Evolutionary conservation across 2,113 vertebrate species (phyloP).

Genomic region (Globicephala melas): DNA sequence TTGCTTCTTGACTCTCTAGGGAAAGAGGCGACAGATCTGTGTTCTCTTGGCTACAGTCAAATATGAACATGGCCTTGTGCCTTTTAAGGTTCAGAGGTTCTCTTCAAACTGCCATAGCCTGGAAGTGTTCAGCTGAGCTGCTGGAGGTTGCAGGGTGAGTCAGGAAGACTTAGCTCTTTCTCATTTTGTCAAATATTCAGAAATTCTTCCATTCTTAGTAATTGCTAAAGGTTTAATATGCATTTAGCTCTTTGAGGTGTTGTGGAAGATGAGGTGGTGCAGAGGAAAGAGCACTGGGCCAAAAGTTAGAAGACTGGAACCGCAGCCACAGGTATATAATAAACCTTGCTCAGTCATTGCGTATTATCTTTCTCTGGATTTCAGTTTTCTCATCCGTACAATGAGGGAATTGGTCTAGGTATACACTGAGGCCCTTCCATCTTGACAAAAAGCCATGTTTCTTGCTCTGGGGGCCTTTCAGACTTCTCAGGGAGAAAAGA

Average conservation of each 20-base stretch:
- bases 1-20: neutral
- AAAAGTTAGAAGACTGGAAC: neutral
- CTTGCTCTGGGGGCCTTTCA: neutral
- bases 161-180: neutral
- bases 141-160: neutral
- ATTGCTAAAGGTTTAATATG: neutral
- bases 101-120: neutral
- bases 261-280: neutral
- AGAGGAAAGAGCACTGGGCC: neutral
- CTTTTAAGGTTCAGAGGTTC: neutral
- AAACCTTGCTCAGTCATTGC: neutral
- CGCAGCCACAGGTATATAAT: neutral
- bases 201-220: neutral
- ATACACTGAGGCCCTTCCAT: neutral
- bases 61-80: neutral
- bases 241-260: neutral
- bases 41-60: neutral
- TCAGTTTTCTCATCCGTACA: neutral
- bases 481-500: neutral
- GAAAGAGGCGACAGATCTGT: neutral
- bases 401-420: neutral
- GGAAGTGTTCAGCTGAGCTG: neutral
- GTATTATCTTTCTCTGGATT: neutral
- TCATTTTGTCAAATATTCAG: neutral
- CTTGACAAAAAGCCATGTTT: neutral